Percentiles rank a stretch among this genome's conserved stretches.
Evolutionary conservation across 2,797 vertebrate species (phyloP).

Genomic region (Forpus xanthops): DNA sequence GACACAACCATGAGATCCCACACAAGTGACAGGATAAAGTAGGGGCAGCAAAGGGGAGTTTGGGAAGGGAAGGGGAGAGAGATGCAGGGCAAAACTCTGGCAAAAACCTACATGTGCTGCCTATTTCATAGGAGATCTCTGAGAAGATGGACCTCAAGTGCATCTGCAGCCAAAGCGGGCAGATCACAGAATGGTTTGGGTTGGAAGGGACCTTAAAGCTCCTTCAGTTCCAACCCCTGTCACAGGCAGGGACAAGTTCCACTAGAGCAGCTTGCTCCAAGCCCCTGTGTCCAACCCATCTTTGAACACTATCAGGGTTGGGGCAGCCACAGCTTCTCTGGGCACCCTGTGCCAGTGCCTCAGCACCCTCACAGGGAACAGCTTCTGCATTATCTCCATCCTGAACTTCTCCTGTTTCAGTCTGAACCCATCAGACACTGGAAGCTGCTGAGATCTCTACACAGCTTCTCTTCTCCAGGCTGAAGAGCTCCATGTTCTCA

Average conservation of each 20-base stretch:
- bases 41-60: rapidly evolving
- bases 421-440: no score
- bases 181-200: neutral
- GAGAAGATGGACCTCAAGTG: rapidly evolving
- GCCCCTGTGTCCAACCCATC: neutral
- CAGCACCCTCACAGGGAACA: no score
- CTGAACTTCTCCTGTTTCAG: no score
- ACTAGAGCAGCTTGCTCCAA: neutral
- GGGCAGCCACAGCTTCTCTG: no score
- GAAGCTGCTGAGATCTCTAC: neutral
- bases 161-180: neutral
- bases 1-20: neutral
- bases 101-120: neutral
- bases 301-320: no score
- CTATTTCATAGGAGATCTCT: neutral
- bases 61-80: neutral
- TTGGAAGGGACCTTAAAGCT: neutral
- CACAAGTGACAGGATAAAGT: neutral
- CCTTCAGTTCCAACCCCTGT: rapidly evolving
- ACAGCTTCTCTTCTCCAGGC: neutral
- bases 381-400: no score
- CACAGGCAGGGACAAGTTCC: rapidly evolving
- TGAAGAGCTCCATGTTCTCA: neutral
- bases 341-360: no score
- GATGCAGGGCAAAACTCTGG: neutral